A percentile compares a stretch with the other conserved stretches of the same genome.
Conservation (phyloP, 1,140 invertebrate species). For the Bombus superbus region DNA sequence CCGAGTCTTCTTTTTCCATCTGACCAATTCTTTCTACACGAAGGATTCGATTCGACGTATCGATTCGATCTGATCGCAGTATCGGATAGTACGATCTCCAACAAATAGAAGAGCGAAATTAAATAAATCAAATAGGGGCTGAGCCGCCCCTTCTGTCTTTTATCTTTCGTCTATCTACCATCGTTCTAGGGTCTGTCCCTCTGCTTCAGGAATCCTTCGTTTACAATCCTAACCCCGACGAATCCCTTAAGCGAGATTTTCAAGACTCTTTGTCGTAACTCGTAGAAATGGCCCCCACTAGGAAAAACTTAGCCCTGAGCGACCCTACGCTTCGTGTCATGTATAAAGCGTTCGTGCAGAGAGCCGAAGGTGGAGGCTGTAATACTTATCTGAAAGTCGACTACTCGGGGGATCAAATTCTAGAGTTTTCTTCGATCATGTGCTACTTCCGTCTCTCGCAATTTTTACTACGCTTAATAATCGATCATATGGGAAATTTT, state of each 20-base stretch:
- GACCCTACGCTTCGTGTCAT: slow-evolving; percentile 37
- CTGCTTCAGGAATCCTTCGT: slow-evolving; percentile 58
- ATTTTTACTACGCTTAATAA: too few species aligned
- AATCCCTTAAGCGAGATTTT: slow-evolving; percentile 73
- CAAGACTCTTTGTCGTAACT: slow-evolving; percentile 73
- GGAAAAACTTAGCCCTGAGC: slow-evolving; percentile 59
- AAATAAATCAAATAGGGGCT: slow-evolving; percentile 75
- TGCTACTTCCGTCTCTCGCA: not conserved
- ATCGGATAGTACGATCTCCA: slow-evolving; percentile 60
- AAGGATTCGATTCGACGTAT: slow-evolving; percentile 27
- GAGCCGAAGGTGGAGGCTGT: not conserved
- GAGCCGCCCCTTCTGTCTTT: slow-evolving; percentile 52
- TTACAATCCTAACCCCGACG: slow-evolving; percentile 65
- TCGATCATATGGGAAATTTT: too few species aligned
- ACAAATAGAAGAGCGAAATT: slow-evolving; percentile 73
- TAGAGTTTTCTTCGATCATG: not conserved
- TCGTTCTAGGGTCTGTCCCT: slow-evolving; percentile 62
- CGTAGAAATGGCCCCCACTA: slow-evolving; percentile 64
- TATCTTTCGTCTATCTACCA: slow-evolving; percentile 74
- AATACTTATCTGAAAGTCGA: slow-evolving; percentile 18
- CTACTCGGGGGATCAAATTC: slow-evolving; percentile 6
- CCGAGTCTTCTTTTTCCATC: not conserved
- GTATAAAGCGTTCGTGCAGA: slow-evolving; percentile 20
- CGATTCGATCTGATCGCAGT: slow-evolving; percentile 40
- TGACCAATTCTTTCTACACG: not conserved